Evolutionary conservation across 2,113 vertebrate species (phyloP).

Genomic region (Alectura lathami): DNA sequence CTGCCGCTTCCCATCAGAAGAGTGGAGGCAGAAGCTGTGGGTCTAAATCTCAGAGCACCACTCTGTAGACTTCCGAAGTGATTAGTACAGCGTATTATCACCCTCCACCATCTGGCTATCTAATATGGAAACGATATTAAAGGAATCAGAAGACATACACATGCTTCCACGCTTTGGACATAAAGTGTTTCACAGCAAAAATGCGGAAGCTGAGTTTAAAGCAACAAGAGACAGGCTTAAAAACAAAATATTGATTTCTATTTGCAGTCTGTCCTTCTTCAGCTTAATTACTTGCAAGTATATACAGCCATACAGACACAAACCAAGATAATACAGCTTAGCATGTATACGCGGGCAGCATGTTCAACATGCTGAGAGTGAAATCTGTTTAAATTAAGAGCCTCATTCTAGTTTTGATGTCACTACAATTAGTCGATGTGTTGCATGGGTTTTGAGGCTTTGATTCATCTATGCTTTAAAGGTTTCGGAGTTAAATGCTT

Average conservation of each 20-base stretch:
- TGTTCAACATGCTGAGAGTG: conserved; percentile 26
- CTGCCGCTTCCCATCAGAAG: conserved; percentile 29
- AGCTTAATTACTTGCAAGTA: neutral
- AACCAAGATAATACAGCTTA: neutral
- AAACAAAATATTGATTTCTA: neutral
- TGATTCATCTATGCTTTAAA: conserved; percentile 14
- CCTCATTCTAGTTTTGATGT: conserved; percentile 9
- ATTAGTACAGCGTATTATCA: conserved; percentile 75
- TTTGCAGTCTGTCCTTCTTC: neutral
- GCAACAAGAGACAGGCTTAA: neutral
- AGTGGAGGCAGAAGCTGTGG: conserved; percentile 35
- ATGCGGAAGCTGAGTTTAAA: neutral
- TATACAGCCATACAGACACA: neutral
- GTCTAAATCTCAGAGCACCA: conserved; percentile 68
- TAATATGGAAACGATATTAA: conserved; percentile 68
- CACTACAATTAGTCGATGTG: conserved; percentile 22
- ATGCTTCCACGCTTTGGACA: neutral
- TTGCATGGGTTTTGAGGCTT: conserved; percentile 41
- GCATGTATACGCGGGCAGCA: neutral
- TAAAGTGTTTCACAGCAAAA: neutral
- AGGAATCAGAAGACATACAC: conserved; percentile 50
- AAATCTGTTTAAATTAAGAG: conserved; percentile 34
- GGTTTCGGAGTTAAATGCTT: conserved; percentile 44
- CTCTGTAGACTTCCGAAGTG: conserved; percentile 74
- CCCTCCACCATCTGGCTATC: conserved; percentile 76